Evolutionary conservation across 2,797 vertebrate species (phyloP), one percentile per base, ranked within the genome.

Genomic region (Acanthurus lineatus): DNA sequence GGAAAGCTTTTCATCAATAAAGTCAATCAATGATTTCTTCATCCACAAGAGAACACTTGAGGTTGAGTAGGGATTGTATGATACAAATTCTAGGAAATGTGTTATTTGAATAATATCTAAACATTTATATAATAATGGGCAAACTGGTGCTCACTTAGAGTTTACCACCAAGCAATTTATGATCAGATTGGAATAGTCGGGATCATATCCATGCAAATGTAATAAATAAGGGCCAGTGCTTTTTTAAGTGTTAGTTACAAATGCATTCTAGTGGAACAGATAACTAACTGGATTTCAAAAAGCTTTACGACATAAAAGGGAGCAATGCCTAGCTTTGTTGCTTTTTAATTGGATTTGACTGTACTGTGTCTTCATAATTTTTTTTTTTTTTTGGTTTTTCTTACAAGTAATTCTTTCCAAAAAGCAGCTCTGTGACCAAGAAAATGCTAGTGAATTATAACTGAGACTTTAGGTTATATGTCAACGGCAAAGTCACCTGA

Each of bases 381-480:
- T n/a, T 22, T 3, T 19, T 47, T 47, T 48, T 48, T 48, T 48
- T 5, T 16, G 6, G 15, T 15, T 49, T 1, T 38, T 52, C 9
- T 35, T 17, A 44, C 8, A 63, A 17, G 16, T 20, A 1, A 67
- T 15, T 59, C 5, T 70, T 6, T 67, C 1, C 2, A 10, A 59
- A 60, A 19, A 77, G 28, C 68, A 87, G 76, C 87, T 87, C 86
- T 76, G 69, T 65, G 17, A 68, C 75, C 58, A 64, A 65, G 77
- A 84, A 81, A 76, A 63, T 2, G 11, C 6, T 52, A 44, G 72
- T 53, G 0, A 74, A 73, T 63, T 59, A 20, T 56, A 78, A 79
- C 35, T 56, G 25, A 1, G 1, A 44, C 9, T 28, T 66, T 22
- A 32, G 6, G 9, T 62, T 57, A 6, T 10, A 35, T 51, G 78